Evolutionary conservation across 2,113 vertebrate species (phyloP).

Genomic region (Dicerorhinus sumatrensis): DNA sequence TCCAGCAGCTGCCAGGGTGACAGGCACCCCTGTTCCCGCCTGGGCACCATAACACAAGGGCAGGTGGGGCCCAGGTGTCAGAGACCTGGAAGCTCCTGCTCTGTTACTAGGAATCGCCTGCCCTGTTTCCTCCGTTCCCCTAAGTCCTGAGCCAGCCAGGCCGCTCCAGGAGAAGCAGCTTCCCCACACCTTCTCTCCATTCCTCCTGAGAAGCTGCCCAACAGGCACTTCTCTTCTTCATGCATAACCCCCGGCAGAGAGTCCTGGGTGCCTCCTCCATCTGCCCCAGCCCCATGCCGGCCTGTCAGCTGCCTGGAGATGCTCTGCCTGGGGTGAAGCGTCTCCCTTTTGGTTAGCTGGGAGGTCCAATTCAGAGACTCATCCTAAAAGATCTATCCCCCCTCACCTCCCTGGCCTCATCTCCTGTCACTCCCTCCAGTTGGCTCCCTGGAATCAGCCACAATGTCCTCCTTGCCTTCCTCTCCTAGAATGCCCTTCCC

Average conservation of each 20-base stretch:
- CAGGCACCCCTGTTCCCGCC: background rate
- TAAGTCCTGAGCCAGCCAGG: background rate
- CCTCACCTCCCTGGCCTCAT: background rate
- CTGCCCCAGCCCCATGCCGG: background rate
- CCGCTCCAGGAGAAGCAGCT: background rate
- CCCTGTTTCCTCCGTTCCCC: background rate
- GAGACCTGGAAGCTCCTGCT: background rate
- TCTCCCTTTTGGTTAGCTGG: background rate
- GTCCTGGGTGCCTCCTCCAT: background rate
- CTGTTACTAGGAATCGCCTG: rapidly evolving
- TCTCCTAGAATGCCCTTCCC: background rate
- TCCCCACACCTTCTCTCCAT: background rate
- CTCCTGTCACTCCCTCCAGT: background rate
- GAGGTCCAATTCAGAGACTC: background rate
- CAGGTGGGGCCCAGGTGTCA: background rate
- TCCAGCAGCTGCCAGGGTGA: background rate
- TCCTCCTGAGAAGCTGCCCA: background rate
- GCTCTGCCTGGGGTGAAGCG: background rate
- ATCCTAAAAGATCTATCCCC: background rate
- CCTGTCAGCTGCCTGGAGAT: background rate
- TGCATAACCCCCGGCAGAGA: background rate
- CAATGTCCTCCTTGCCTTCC: background rate
- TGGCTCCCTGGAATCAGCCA: background rate
- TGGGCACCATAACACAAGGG: background rate
- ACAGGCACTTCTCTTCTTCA: background rate